Percentiles rank a stretch among this genome's conserved stretches.
These are phyloP conservation scores for Philotrypesis tridentata DNA, from an alignment of 1,140 invertebrate species.

Conservation along the genomic window DNA sequence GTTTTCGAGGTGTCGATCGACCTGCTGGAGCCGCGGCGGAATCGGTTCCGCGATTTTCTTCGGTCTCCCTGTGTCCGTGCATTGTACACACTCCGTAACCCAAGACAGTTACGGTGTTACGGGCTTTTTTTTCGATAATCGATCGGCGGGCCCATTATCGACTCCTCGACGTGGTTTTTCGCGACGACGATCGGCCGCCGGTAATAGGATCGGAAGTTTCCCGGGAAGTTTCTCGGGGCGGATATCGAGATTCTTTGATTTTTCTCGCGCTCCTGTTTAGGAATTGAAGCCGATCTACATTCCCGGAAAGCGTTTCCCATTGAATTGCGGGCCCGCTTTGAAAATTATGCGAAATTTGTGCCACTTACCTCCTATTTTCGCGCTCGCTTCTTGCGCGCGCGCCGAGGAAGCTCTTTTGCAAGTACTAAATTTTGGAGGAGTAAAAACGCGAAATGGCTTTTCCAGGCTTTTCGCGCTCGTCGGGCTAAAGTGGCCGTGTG, in stretches of 20 bases:
- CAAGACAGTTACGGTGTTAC: not conserved
- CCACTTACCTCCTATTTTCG: too few relatives aligned
- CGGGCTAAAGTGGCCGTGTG: too few relatives aligned
- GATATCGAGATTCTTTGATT: not conserved
- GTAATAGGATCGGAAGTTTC: not conserved
- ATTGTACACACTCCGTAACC: conserved; percentile 1
- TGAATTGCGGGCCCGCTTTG: not conserved
- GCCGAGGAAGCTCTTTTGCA: too few relatives aligned
- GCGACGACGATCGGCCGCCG: too few relatives aligned
- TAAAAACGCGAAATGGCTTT: too few relatives aligned
- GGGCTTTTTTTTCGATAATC: not conserved
- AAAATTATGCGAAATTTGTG: not conserved
- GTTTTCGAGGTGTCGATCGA: conserved; percentile 31
- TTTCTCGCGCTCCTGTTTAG: not conserved
- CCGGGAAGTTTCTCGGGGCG: not conserved
- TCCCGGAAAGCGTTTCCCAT: not conserved
- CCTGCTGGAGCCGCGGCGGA: not conserved
- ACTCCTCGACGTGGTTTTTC: not conserved
- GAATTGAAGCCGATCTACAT: not conserved
- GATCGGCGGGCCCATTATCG: not conserved
- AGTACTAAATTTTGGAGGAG: too few relatives aligned
- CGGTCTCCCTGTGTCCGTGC: too few relatives aligned
- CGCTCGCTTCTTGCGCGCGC: too few relatives aligned
- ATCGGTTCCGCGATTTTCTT: not conserved
- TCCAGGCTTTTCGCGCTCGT: too few relatives aligned